phyloP scores from a whole-genome alignment of 1,140 invertebrate species.

The Eciton burchellii region DNA sequence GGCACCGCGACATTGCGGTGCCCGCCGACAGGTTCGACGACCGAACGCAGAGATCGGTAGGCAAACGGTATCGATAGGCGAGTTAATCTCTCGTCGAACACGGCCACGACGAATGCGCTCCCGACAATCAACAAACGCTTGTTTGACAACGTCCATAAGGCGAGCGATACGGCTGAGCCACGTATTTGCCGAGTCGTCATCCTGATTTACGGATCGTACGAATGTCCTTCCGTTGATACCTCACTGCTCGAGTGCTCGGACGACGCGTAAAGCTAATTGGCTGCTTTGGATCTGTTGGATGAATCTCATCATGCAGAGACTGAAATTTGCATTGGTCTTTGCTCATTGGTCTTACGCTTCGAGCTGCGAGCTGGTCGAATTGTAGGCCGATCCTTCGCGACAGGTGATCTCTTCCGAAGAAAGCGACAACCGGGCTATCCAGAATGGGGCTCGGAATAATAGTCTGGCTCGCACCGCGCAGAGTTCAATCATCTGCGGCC shows the following conservation, averaged over 20 bases:
- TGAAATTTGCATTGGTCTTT: background rate
- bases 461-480: background rate
- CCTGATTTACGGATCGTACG: background rate
- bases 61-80: conserved; percentile 49
- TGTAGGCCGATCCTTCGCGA: conserved; percentile 5
- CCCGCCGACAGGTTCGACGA: conserved; percentile 7
- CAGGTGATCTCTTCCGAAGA: conserved; percentile 5
- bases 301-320: background rate
- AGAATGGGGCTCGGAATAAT: conserved; percentile 6
- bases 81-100: conserved; percentile 21
- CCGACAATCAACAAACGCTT: conserved; percentile 26
- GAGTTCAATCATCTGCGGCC: conserved; percentile 36
- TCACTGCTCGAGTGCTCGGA: no score
- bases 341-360: background rate
- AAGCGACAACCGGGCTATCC: conserved; percentile 11
- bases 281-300: background rate
- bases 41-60: conserved; percentile 31
- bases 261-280: background rate
- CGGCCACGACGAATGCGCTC: conserved; percentile 27
- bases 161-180: conserved; percentile 12
- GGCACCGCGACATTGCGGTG: background rate
- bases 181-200: background rate
- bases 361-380: background rate
- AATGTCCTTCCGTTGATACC: no score
- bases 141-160: conserved; percentile 46